Percentiles rank a stretch among this genome's conserved stretches.
These are phyloP conservation scores for Ceyx melanurus DNA, from an alignment of 2,113 vertebrate genomes.

Conservation along the genomic window DNA sequence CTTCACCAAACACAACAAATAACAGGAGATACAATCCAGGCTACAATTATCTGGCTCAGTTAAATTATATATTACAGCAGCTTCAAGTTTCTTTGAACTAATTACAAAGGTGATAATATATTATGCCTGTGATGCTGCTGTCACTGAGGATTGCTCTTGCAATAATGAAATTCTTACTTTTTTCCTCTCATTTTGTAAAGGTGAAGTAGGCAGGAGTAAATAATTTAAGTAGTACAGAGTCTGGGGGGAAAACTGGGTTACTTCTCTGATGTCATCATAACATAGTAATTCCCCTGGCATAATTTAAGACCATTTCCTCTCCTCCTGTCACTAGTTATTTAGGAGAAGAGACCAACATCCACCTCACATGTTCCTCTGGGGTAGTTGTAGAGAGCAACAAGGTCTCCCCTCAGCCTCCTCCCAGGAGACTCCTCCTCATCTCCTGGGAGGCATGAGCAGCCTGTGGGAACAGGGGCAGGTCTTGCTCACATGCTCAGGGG, in stretches of 20 bases:
- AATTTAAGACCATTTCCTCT: too few species aligned
- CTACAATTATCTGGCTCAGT: background rate
- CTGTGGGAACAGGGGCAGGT: too few species aligned
- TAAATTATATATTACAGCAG: background rate
- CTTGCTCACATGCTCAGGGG: too few species aligned
- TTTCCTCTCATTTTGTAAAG: background rate
- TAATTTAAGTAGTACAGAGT: background rate
- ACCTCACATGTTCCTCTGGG: too few species aligned
- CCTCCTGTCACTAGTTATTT: too few species aligned
- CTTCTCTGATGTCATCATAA: background rate
- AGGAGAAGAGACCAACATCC: too few species aligned
- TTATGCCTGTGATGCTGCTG: background rate
- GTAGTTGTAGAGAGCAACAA: too few species aligned
- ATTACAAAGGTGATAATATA: background rate
- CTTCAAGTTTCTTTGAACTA: conserved; percentile 3
- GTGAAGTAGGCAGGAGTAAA: background rate
- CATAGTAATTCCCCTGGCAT: background rate
- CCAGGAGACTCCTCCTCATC: too few species aligned
- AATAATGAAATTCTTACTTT: background rate
- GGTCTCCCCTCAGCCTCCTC: too few species aligned
- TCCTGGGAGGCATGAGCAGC: too few species aligned
- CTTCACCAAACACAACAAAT: conserved; percentile 17
- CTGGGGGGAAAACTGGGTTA: background rate
- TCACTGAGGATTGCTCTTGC: background rate
- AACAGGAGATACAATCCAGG: background rate